Percentiles rank a stretch among this genome's conserved stretches.
Conservation (phyloP, 2,113 vertebrate species). For the Oxygymnocypris stewartii region DNA sequence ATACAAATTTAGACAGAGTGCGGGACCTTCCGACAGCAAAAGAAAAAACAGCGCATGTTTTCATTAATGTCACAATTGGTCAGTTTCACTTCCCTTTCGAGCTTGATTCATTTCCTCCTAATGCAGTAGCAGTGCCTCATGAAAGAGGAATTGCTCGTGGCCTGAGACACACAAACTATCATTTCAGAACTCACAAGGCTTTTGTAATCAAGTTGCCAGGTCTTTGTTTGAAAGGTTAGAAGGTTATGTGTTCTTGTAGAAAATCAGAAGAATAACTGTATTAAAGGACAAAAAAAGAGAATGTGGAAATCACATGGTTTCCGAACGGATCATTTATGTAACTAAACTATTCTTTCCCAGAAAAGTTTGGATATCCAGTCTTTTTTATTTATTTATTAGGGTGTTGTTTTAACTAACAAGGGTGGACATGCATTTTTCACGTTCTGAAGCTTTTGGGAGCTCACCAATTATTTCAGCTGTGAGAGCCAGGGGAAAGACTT, state of each 20-base stretch:
- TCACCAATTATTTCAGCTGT: conserved; percentile 2
- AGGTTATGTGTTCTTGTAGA: not conserved
- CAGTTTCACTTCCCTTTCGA: conserved; percentile 46
- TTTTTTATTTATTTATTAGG: too few species aligned
- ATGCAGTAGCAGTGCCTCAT: not conserved
- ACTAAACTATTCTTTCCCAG: not conserved
- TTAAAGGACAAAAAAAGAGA: not conserved
- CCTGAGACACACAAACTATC: not conserved
- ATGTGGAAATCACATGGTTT: not conserved
- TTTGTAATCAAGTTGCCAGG: not conserved
- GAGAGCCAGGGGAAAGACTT: not conserved
- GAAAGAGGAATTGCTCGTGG: conserved; percentile 34
- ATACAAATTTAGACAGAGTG: not conserved
- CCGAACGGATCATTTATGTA: not conserved
- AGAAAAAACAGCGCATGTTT: not conserved
- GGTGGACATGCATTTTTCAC: not conserved
- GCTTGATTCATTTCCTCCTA: conserved; percentile 45
- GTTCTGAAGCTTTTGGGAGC: not conserved
- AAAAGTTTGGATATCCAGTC: not conserved
- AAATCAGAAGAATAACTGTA: not conserved
- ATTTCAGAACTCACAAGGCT: not conserved
- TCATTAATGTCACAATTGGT: conserved; percentile 24
- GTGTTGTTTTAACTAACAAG: conserved; percentile 16
- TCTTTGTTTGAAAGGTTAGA: not conserved
- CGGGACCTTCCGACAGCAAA: not conserved